Conservation (phyloP, 1,140 invertebrate genomes). For the Lepidurus packardi region DNA sequence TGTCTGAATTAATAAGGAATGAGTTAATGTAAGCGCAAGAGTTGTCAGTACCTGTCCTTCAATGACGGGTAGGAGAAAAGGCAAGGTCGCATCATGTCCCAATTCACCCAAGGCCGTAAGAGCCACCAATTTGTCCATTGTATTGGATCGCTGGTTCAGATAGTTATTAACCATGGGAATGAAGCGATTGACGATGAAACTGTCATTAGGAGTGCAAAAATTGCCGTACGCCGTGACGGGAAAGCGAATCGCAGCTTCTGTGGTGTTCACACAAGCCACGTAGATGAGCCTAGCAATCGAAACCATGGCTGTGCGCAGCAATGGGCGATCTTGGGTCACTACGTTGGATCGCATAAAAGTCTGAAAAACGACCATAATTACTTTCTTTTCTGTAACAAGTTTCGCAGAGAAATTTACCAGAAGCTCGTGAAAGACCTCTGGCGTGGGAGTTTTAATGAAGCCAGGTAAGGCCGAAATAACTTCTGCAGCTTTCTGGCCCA, state of each 20-base stretch:
- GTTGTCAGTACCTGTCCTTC: constrained; percentile 34
- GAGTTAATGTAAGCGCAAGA: not conserved
- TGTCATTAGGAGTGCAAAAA: constrained; percentile 36
- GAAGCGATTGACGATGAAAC: constrained; percentile 36
- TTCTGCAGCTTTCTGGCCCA: constrained; percentile 35
- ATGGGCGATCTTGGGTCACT: constrained; percentile 33
- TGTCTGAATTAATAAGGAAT: not conserved
- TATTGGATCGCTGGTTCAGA: constrained; percentile 28
- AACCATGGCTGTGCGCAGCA: constrained; percentile 37
- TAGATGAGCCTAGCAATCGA: constrained; percentile 36
- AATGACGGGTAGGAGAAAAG: constrained; percentile 37
- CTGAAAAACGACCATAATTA: constrained; percentile 33
- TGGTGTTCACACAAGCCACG: constrained; percentile 38
- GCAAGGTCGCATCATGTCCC: constrained; percentile 37
- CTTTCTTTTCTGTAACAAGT: not conserved
- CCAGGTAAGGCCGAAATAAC: constrained; percentile 36
- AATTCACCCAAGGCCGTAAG: constrained; percentile 38
- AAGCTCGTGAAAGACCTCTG: constrained; percentile 36
- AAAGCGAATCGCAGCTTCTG: constrained; percentile 37
- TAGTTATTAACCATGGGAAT: constrained; percentile 35
- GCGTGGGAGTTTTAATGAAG: constrained; percentile 38
- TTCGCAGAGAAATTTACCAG: constrained; percentile 33
- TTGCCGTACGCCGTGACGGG: constrained; percentile 38
- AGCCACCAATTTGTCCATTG: constrained; percentile 33
- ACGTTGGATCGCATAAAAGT: constrained; percentile 29